Percentiles rank a stretch among this genome's conserved stretches.
phyloP scores from a whole-genome alignment of 2,113 vertebrate species.

The Otus sunia region DNA sequence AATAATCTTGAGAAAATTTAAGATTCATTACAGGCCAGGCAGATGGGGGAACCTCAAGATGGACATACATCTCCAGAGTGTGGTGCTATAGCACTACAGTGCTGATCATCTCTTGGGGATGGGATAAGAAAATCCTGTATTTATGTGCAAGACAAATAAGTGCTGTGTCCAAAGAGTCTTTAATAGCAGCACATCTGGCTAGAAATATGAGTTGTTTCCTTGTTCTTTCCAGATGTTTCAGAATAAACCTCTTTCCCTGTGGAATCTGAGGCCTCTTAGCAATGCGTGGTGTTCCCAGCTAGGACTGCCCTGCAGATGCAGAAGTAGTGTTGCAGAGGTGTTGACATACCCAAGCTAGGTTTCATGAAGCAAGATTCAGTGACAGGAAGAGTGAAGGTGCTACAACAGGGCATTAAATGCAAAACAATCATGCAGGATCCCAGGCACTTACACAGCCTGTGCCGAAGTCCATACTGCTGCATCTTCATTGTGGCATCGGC shows the following conservation, averaged over 20 bases:
- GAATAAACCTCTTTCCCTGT: neutral
- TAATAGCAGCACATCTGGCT: neutral
- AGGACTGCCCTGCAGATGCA: neutral
- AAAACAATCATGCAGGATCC: neutral
- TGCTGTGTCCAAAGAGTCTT: neutral
- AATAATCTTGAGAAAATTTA: conserved; percentile 18
- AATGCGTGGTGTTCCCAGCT: neutral
- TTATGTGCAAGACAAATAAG: neutral
- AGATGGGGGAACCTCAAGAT: neutral
- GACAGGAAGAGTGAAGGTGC: neutral
- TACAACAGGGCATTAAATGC: neutral
- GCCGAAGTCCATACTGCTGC: neutral
- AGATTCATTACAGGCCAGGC: neutral
- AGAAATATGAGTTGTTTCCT: neutral
- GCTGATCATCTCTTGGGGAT: neutral
- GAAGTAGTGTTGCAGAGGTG: neutral
- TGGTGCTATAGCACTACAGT: neutral
- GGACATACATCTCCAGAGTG: neutral
- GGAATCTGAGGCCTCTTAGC: neutral
- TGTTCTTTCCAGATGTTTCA: neutral
- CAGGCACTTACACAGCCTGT: neutral
- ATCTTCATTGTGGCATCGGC: neutral
- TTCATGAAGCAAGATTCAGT: neutral
- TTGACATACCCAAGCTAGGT: neutral
- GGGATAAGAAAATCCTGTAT: neutral